Conservation (phyloP, 1,140 invertebrate genomes). For the Nasonia vitripennis region DNA sequence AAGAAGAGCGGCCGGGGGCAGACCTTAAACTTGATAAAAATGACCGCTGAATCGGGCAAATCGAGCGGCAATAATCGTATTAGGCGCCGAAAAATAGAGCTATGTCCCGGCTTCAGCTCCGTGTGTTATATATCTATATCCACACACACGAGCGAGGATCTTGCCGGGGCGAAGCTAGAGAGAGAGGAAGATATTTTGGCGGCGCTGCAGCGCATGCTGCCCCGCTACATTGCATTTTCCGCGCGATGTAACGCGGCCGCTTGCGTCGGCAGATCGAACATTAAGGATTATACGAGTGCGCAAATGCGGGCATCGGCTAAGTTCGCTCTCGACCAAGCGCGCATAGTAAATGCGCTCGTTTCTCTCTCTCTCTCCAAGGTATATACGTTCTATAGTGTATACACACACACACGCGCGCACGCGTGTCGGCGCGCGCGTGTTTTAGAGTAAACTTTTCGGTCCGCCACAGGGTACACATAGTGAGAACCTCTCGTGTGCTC, state of each 20-base stretch:
- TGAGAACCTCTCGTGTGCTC: not conserved
- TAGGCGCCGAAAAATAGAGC: constrained; percentile 10
- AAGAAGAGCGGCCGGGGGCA: not conserved
- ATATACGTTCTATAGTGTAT: too few relatives aligned
- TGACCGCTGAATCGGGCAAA: constrained; percentile 37
- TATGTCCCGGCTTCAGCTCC: not conserved
- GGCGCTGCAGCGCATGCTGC: too few relatives aligned
- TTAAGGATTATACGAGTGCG: constrained; percentile 16
- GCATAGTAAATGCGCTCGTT: too few relatives aligned
- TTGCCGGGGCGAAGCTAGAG: not conserved
- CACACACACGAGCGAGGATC: too few relatives aligned
- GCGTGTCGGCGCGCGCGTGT: too few relatives aligned
- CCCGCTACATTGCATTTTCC: constrained; percentile 34
- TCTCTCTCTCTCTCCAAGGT: too few relatives aligned
- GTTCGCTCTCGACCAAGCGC: not conserved
- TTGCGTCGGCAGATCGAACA: constrained; percentile 4
- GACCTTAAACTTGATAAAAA: constrained; percentile 46
- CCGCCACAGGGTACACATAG: too few relatives aligned
- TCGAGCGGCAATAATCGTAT: constrained; percentile 37
- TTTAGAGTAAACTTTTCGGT: too few relatives aligned
- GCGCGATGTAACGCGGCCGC: not conserved
- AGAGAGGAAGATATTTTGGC: not conserved
- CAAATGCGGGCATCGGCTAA: not conserved
- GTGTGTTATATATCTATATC: not conserved
- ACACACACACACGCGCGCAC: too few relatives aligned